Base-by-base conservation (phyloP, 2,113 vertebrate species). In the Heliornis fulica region DNA sequence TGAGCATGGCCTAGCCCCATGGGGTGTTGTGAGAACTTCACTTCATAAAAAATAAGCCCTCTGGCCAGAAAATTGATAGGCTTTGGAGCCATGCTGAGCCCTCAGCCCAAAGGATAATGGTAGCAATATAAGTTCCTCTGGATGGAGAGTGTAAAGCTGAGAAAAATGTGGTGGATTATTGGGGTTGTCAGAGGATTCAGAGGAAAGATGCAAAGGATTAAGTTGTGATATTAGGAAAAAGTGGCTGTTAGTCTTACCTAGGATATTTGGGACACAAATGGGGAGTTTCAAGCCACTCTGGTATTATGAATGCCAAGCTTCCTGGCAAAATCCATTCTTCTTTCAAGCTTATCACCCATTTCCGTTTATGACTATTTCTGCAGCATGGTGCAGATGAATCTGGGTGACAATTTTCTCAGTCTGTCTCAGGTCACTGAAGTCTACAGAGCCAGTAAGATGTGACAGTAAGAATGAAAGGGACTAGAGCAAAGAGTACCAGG, bases 1-100 rank as follows among this genome's bases (percentile, higher is more conserved):
- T 32, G 72, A 94, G 51, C 5, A 2, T 57, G 83, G 83, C 83
- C 86, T 34, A n/a, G 77, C 90, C 92, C 86, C 40, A 38, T 79
- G 83, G 76, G 94, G 92, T 89, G 76, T 78, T 94, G 76, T 64
- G 96, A 97, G 93, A 96, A 94, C 65, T 95, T 96, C 71, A 85
- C 92, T 96, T 96, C 94, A 96, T 95, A 96, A 92, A 96, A 97
- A 92, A 94, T 92, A 96, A 96, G 77, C 93, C 90, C 66, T 95
- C 93, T 95, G 92, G 92, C 53, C 92, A 94, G 94, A 92, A 94
- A 93, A 92, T 68, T 92, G 94, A 95, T 95, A 94, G 93, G 83
- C 48, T 95, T 92, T 89, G 93, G 76, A 94, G 90, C 61, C 93
- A 76, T 87, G 90, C 92, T 94, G 96, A 96, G 96, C 72, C 83